These are phyloP conservation scores for Nemoura dubitans DNA, from an alignment of 2,888 invertebrate species.

Conservation along the genomic window DNA sequence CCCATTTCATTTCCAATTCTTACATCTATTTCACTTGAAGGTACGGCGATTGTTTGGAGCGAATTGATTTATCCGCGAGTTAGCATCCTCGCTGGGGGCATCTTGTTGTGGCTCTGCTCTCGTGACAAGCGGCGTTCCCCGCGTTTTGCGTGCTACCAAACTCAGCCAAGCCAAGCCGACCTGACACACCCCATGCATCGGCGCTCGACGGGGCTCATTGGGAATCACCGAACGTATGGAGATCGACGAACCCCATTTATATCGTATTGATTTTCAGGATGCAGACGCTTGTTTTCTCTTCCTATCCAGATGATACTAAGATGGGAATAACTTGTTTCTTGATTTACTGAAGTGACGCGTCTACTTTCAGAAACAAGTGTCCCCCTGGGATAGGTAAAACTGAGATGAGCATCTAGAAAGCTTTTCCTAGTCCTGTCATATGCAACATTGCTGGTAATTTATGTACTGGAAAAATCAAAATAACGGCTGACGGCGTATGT, in stretches of 20 bases:
- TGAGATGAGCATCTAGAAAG: constrained; percentile 20
- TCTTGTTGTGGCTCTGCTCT: constrained; percentile 14
- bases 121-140: neutral
- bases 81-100: constrained; percentile 18
- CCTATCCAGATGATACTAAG: neutral
- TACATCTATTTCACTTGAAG: constrained; percentile 43
- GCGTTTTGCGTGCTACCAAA: neutral
- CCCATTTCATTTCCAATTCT: constrained; percentile 42
- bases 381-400: constrained; percentile 31
- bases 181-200: neutral
- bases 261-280: constrained; percentile 2
- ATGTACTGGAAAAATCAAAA: neutral
- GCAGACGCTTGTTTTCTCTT: neutral
- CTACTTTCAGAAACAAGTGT: constrained; percentile 25
- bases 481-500: neutral
- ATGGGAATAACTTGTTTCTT: constrained; percentile 32
- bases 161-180: neutral
- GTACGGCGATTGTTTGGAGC: constrained; percentile 44
- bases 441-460: neutral
- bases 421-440: constrained; percentile 25
- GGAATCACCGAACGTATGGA: constrained; percentile 16
- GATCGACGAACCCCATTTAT: constrained; percentile 14
- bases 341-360: constrained; percentile 13
- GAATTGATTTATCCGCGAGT: constrained; percentile 44
- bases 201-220: neutral